Evolutionary conservation across 2,797 vertebrate genomes (phyloP).

Genomic region (Onychomys arenicola): DNA sequence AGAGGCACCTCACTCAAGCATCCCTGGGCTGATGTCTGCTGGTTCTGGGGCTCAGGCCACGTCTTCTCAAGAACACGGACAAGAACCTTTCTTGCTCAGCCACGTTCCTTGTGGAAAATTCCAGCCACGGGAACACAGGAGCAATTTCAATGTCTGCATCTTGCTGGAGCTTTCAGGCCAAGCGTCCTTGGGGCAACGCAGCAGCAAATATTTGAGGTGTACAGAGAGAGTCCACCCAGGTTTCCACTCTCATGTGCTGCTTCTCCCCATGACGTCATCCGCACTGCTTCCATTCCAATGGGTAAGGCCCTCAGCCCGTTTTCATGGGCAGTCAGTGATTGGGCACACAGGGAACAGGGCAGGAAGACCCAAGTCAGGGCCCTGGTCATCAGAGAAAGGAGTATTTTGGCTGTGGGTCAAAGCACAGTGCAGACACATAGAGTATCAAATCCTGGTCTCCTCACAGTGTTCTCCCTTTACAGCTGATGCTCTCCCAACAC

Average conservation of each 20-base stretch:
- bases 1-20: not conserved
- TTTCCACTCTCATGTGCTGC: not conserved
- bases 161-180: not conserved
- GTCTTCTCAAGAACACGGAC: not conserved
- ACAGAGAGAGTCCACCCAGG: not conserved
- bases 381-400: constrained; percentile 13
- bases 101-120: not conserved
- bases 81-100: not conserved
- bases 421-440: not conserved
- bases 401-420: not conserved
- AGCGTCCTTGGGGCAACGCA: not conserved
- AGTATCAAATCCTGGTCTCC: not conserved
- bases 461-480: not conserved
- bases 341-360: not conserved
- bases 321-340: not conserved
- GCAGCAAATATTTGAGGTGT: not conserved
- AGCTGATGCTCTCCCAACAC: not conserved
- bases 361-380: not conserved
- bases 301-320: not conserved
- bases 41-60: not conserved
- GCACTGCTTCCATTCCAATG: not conserved
- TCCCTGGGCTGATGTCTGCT: not conserved
- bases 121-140: not conserved
- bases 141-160: not conserved
- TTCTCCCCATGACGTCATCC: not conserved